Base-by-base conservation (phyloP, 1,140 invertebrate genomes). In the Drosophila subobscura region DNA sequence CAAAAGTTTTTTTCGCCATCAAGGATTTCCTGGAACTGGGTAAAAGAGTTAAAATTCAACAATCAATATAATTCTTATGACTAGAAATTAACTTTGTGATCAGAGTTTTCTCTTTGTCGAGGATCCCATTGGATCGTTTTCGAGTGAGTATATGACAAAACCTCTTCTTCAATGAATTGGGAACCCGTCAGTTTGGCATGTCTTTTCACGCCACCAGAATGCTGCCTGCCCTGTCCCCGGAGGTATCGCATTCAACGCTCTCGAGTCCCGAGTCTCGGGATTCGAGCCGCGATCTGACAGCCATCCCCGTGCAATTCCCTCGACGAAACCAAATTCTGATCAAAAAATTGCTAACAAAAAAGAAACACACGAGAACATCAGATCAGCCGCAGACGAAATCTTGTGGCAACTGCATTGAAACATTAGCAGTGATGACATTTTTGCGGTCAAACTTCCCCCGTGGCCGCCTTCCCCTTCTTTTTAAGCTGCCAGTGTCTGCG, bases 401-500 rank as follows among this genome's bases (percentile, higher is more conserved):
- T 61, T 60, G 67, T 55, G 77, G 49, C 59, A 85, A 88, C 83
- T 86, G 83, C 83, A 86, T 88, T 89, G 83, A 88, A 88, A 88
- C 84, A 88, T 89, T 90, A 81, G 83, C 88, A 90, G 86, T 90
- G 86, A 90, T 90, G 86, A 90, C 89, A 90, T 90, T 90, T 90
- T 65, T 90, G 89, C 60, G 83, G 83, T 90, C 73, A 67, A 37
- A 4, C 33, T 6, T 5, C 57, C 47, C 45, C 42, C 45, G 33
- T 5, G 25, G 5, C 25, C 25, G 25, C 5, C 25, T 27, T 0
- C 33, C 33, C 8, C 50, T 54, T 51, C n/a, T 66, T 16, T 59
- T 55, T 42, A 23, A 37, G 22, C 53, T 29, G 51, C 59, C 53
- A 53, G 25, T 40, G 63, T 68, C 73, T 73, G 57, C 47, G 27